Conservation (phyloP, 2,113 vertebrate genomes). For the Petroica traversi region DNA sequence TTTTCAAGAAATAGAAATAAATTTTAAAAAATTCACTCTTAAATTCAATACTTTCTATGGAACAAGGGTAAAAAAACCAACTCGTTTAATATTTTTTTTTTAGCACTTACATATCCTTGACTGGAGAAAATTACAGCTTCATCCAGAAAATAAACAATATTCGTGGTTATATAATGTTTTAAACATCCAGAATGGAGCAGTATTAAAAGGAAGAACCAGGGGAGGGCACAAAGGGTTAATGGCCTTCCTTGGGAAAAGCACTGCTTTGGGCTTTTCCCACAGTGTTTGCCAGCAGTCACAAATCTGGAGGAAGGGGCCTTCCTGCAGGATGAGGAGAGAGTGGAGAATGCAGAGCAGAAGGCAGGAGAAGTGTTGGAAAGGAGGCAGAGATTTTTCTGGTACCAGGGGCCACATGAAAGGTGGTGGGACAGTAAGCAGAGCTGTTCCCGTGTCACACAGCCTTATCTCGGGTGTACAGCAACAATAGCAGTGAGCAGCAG, state of each 20-base stretch:
- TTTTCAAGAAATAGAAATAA: neutral
- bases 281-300: neutral
- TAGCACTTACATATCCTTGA: neutral
- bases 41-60: neutral
- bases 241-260: neutral
- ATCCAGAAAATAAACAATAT: neutral
- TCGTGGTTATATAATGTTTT: neutral
- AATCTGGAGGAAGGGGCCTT: neutral
- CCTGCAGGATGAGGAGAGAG: neutral
- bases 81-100: neutral
- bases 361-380: neutral
- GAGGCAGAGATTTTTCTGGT: neutral
- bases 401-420: neutral
- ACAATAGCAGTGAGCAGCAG: accelerated
- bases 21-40: neutral
- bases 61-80: neutral
- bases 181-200: neutral
- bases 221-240: neutral
- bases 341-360: neutral
- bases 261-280: conserved; percentile 15
- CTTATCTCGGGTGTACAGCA: neutral
- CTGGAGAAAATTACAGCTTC: neutral
- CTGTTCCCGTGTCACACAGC: neutral
- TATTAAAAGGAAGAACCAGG: neutral
- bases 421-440: neutral